These are phyloP conservation scores for Lucifuga dentata DNA, from an alignment of 2,113 vertebrate genomes.

Conservation along the genomic window DNA sequence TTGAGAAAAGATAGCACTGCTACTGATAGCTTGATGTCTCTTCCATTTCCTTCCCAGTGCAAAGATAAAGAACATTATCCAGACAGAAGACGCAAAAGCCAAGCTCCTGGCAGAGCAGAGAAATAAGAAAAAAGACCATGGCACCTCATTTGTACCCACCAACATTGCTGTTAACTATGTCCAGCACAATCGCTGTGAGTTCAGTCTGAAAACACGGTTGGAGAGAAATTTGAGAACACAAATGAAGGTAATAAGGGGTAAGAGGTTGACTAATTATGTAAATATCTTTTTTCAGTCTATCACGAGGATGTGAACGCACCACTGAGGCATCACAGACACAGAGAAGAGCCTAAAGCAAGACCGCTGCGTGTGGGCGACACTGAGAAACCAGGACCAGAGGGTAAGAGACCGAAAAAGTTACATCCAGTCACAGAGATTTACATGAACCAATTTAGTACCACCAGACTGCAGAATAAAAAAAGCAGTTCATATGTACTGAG, in stretches of 20 bases:
- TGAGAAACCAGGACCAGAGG: constrained; percentile 92
- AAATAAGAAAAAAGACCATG: constrained; percentile 96
- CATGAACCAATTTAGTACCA: not conserved
- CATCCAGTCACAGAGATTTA: not conserved
- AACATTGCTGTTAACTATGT: constrained; percentile 99
- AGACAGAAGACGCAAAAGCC: constrained; percentile 96
- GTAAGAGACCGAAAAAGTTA: no score
- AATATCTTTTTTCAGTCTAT: constrained; percentile 85
- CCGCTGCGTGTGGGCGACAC: constrained; percentile 95
- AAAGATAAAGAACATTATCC: constrained; percentile 98
- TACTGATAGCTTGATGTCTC: not conserved
- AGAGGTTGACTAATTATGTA: not conserved
- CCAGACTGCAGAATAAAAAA: not conserved
- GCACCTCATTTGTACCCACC: constrained; percentile 97
- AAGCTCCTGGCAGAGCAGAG: constrained; percentile 94
- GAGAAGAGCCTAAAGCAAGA: constrained; percentile 94
- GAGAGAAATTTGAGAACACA: not conserved
- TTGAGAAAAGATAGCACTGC: not conserved
- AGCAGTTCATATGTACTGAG: no score
- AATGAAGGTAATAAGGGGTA: no score
- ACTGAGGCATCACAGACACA: constrained; percentile 89
- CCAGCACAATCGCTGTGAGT: constrained; percentile 98
- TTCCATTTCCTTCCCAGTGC: constrained; percentile 79
- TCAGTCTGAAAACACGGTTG: not conserved
- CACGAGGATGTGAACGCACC: constrained; percentile 93